A percentile compares a stretch with the other conserved stretches of the same genome.
Conservation (phyloP, 1,140 invertebrate genomes). For the Hycleus cichorii region DNA sequence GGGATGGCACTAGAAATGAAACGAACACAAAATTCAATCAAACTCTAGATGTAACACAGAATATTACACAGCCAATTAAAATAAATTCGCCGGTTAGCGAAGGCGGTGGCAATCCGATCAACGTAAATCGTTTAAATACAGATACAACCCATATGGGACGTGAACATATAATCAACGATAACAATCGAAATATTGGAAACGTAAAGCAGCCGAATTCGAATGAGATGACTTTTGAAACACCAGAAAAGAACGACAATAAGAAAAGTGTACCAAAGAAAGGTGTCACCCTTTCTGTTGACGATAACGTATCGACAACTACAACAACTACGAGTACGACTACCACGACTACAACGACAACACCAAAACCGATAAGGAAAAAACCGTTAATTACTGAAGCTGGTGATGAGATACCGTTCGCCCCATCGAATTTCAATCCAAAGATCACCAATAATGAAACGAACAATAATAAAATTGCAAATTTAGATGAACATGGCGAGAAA, state of each 20-base stretch:
- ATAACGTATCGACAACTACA: neutral
- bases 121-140: neutral
- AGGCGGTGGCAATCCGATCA: no score
- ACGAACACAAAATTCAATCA: no score
- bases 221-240: neutral
- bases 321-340: constrained; percentile 11
- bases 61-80: no score
- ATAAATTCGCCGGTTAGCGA: no score
- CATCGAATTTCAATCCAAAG: neutral
- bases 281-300: constrained; percentile 4
- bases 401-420: neutral
- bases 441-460: neutral
- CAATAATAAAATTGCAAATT: neutral
- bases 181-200: neutral
- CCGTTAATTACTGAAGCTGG: neutral
- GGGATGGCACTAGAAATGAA: no score
- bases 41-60: no score
- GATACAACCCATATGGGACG: constrained; percentile 7
- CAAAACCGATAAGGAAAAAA: constrained; percentile 9
- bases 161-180: constrained; percentile 2
- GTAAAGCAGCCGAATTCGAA: no score
- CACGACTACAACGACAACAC: constrained; percentile 11
- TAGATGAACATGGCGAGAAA: neutral
- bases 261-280: constrained; percentile 20
- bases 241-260: constrained; percentile 11